Base-by-base conservation (phyloP, 2,888 invertebrate genomes). In the Lampropteryx suffumata region DNA sequence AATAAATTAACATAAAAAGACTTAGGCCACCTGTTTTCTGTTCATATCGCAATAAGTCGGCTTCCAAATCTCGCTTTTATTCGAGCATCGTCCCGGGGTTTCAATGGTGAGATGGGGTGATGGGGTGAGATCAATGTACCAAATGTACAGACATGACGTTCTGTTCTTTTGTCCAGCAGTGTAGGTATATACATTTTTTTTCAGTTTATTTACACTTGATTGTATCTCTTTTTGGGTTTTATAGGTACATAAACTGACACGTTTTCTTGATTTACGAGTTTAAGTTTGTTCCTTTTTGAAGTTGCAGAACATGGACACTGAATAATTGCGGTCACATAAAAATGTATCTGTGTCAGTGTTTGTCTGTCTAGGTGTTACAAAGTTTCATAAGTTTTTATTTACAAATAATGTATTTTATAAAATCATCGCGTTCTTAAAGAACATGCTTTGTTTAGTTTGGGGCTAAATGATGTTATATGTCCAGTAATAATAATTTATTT, bases 11-110 rank as follows among this genome's bases (percentile, higher is more conserved):
- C n/a, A n/a, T n/a, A n/a, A n/a, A n/a, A 0, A 34, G 24, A 5
- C 24, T 17, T 17, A 17, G 4, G 17, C 4, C 24, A 35, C 41
- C 36, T 11, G 42, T 3, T 46, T 51, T 13, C 28, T 27, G 30
- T 14, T n/a, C 32, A 2, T 13, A 8, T 5, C 5, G 17, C 30
- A 21, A 37, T 36, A 46, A 32, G 36, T 51, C 24, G 37, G 24
- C 39, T 28, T 42, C 46, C 86, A 80, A 85, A 85, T 85, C 77
- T 77, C 72, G 75, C 76, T 79, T 75, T 75, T 76, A 74, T 83
- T 80, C 73, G 77, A 75, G 77, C 3, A 35, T 73, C 64, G 69
- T 57, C 73, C 72, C 68, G 69, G 65, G 70, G n/a, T n/a, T n/a
- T n/a, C n/a, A n/a, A n/a, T n/a, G n/a, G n/a, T n/a, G n/a, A n/a